Evolutionary conservation across 2,113 vertebrate species (phyloP), one percentile per base, ranked within the genome.

Genomic region (Nesogale talazaci): DNA sequence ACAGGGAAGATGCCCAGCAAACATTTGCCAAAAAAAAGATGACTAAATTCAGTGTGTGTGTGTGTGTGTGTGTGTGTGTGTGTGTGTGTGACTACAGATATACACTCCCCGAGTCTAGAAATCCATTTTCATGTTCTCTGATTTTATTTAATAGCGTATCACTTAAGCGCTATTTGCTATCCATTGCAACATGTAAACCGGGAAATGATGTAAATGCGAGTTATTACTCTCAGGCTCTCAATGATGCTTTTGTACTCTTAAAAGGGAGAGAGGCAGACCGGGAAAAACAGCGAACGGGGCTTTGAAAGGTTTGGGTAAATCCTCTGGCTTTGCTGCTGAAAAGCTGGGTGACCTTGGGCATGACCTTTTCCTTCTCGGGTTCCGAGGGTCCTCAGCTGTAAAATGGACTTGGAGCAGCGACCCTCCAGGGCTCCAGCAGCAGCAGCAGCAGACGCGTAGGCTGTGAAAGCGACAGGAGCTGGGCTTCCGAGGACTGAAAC

Each of bases 381-480:
- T 75, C 70, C 59, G 81, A 94, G 90, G 88, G 81, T 94, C 88
- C 57, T 95, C 88, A 81, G 61, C 95, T 97, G 77, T 91, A 94
- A 96, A 96, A 95, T 95, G 90, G 96, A 86, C 76, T 93, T 34
- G 12, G 88, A 88, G 38, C 75, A 25, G 84, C 0, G 2, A 76
- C n/a, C 94, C 92, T 86, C 78, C 61, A 94, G 94, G 91, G 90
- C 25, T 89, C 72, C 90, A 85, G 59, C 76, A 74, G 59, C 72
- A 69, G 84, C 94, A 77, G 42, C 52, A 80, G 89, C 89, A 85
- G n/a, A n/a, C n/a, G 42, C 83, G 94, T 83, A 70, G 90, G 89
- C 72, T 95, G 88, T 22, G 90, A 90, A 83, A 91, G 86, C 91
- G 74, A 83, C 20, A 82, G 74, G 56, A 63, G 67, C 65, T 3